Percentiles rank a stretch among this genome's conserved stretches.
phyloP scores from a whole-genome alignment of 2,797 vertebrate genomes.

The Pseudomugil gertrudae region DNA sequence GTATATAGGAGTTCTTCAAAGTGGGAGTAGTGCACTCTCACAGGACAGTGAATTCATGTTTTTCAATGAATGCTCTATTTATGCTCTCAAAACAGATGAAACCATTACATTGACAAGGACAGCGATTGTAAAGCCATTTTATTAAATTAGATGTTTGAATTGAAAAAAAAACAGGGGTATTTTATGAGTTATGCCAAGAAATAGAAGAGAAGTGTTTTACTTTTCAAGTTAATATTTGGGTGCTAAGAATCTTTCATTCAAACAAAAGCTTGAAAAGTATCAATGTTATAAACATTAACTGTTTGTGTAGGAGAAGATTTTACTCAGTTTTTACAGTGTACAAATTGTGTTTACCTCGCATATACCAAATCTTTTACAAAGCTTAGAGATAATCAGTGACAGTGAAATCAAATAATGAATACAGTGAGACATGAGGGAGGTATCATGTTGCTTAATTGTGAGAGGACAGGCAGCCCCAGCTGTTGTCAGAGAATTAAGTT shows the following conservation, averaged over 20 bases:
- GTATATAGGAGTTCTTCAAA: conserved; percentile 40
- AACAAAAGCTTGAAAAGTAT: conserved; percentile 32
- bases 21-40: conserved; percentile 30
- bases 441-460: conserved; percentile 57
- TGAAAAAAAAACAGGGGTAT: conserved; percentile 55
- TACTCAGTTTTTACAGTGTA: conserved; percentile 13
- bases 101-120: conserved; percentile 56
- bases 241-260: conserved; percentile 35
- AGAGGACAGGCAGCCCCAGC: conserved; percentile 65
- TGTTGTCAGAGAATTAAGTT: conserved; percentile 68
- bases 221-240: conserved; percentile 29
- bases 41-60: conserved; percentile 40
- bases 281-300: conserved; percentile 28
- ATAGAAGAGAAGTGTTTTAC: conserved; percentile 31
- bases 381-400: conserved; percentile 30
- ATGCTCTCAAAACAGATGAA: conserved; percentile 55
- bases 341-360: conserved; percentile 39
- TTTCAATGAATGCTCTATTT: conserved; percentile 50
- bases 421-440: conserved; percentile 5
- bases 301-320: conserved; percentile 6
- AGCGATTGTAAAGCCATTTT: conserved; percentile 51
- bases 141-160: conserved; percentile 65
- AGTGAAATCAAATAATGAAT: conserved; percentile 45
- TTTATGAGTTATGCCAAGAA: conserved; percentile 42
- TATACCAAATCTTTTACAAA: conserved; percentile 15